Evolutionary conservation across 2,888 invertebrate genomes (phyloP).

Genomic region (Erannis defoliaria): DNA sequence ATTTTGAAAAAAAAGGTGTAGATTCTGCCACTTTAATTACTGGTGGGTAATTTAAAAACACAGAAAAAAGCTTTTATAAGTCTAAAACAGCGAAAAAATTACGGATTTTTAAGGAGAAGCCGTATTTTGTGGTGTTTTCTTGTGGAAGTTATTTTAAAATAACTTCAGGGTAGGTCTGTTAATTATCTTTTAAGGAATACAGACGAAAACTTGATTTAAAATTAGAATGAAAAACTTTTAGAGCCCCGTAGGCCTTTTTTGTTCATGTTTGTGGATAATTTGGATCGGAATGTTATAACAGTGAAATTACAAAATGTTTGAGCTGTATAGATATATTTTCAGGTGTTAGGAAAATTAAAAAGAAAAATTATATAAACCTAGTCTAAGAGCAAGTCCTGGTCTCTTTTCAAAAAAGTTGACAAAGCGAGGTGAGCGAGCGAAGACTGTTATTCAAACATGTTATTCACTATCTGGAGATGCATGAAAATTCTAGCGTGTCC

Average conservation of each 20-base stretch:
- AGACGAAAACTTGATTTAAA: conserved; percentile 6
- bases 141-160: conserved; percentile 30
- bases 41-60: conserved; percentile 24
- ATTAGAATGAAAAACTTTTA: conserved; percentile 10
- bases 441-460: too few relatives aligned
- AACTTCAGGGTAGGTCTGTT: conserved; percentile 26
- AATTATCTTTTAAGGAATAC: conserved; percentile 27
- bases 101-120: conserved; percentile 21
- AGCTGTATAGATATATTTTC: too few relatives aligned
- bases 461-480: too few relatives aligned
- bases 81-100: conserved; percentile 7
- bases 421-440: too few relatives aligned
- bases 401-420: too few relatives aligned
- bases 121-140: conserved; percentile 24
- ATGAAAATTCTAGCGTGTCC: too few relatives aligned
- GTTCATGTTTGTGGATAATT: neutral
- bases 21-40: conserved; percentile 27
- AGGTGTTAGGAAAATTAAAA: too few relatives aligned
- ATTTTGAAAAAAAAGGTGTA: conserved; percentile 18
- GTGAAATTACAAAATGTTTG: too few relatives aligned
- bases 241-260: neutral
- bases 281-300: neutral
- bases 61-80: conserved; percentile 6
- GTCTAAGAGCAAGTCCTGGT: too few relatives aligned
- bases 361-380: too few relatives aligned